Conservation (phyloP, 2,888 invertebrate genomes). For the Polylopha cassiicola region DNA sequence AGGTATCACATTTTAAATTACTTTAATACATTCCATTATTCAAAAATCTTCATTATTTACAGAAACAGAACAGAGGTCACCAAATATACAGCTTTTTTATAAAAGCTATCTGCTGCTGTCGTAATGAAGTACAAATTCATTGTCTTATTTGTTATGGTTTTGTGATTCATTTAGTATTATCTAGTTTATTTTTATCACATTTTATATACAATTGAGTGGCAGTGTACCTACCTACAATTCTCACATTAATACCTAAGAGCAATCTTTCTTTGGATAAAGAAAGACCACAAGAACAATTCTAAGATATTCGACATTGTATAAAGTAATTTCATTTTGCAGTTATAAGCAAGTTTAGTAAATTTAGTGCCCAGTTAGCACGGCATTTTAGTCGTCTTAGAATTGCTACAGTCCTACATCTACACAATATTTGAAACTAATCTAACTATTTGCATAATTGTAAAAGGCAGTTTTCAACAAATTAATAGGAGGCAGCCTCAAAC, state of each 20-base stretch:
- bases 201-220: conserved; percentile 20
- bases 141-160: conserved; percentile 3
- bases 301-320: conserved; percentile 9
- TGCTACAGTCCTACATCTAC: too few species aligned
- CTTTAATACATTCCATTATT: conserved; percentile 14
- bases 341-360: too few species aligned
- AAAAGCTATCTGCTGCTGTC: conserved; percentile 4
- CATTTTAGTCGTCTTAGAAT: too few species aligned
- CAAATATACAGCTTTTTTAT: conserved; percentile 7
- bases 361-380: too few species aligned
- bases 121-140: conserved; percentile 10
- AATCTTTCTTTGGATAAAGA: conserved; percentile 16
- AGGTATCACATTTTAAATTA: conserved; percentile 18
- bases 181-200: conserved; percentile 20
- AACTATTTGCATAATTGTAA: too few species aligned
- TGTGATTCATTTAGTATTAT: conserved; percentile 10
- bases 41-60: conserved; percentile 15
- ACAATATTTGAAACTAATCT: too few species aligned
- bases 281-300: conserved; percentile 8
- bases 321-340: conserved; percentile 15
- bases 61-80: conserved; percentile 7
- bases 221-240: conserved; percentile 18
- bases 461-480: too few species aligned
- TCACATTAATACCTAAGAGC: conserved; percentile 5
- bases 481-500: too few species aligned